A percentile compares a stretch with the other conserved stretches of the same genome.
These are phyloP conservation scores for Melieria picta DNA, from an alignment of 2,888 invertebrate species.

Conservation along the genomic window DNA sequence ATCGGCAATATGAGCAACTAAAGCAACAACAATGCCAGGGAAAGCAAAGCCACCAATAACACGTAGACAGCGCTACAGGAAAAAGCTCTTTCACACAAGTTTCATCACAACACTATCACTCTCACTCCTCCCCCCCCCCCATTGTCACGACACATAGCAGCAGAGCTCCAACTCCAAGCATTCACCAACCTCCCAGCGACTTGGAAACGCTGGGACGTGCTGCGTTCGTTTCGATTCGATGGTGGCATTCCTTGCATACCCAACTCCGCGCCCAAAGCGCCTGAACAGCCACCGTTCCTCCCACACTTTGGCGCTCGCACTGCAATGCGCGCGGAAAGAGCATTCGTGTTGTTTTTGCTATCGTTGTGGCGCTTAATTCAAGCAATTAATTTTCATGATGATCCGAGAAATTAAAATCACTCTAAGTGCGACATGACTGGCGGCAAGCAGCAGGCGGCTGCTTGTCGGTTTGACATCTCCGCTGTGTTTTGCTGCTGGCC, in stretches of 20 bases:
- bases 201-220: too few relatives aligned
- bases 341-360: not conserved
- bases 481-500: too few relatives aligned
- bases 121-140: too few relatives aligned
- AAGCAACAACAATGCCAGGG: not conserved
- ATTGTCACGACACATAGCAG: too few relatives aligned
- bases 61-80: not conserved
- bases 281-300: not conserved
- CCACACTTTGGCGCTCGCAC: not conserved
- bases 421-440: slow-evolving; percentile 13
- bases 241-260: not conserved
- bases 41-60: not conserved
- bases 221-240: too few relatives aligned
- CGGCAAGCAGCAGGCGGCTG: not conserved
- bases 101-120: not conserved
- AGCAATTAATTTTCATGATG: slow-evolving; percentile 62
- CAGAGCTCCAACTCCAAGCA: too few relatives aligned
- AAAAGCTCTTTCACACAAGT: slow-evolving; percentile 11
- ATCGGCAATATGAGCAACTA: too few relatives aligned
- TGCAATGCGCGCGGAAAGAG: not conserved
- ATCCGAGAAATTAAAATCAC: slow-evolving; percentile 58
- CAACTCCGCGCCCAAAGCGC: not conserved
- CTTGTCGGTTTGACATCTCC: not conserved
- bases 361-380: slow-evolving; percentile 52
- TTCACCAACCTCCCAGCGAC: too few relatives aligned